Evolutionary conservation across 2,888 invertebrate genomes (phyloP).

Genomic region (Ligdia adustata): DNA sequence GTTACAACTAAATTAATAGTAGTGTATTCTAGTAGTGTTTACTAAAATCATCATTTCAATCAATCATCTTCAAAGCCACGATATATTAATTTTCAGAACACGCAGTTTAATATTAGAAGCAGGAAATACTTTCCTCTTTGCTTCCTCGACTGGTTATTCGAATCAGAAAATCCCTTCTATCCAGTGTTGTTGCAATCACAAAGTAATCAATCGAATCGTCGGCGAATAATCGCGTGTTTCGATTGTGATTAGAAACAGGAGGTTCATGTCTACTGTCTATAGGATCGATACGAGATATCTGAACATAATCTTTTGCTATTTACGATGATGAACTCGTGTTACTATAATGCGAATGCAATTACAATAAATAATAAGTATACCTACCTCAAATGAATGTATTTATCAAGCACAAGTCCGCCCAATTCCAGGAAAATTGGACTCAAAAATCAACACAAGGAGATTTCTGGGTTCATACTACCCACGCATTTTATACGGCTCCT

Average conservation of each 20-base stretch:
- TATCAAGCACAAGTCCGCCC: no score
- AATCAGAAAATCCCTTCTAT: conserved; percentile 1
- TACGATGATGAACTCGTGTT: no score
- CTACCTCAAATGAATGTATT: no score
- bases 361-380: no score
- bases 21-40: no score
- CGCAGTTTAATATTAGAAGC: neutral
- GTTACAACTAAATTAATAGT: no score
- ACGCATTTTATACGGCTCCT: no score
- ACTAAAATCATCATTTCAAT: neutral
- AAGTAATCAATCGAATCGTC: conserved; percentile 11
- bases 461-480: no score
- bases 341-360: no score
- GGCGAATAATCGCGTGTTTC: conserved; percentile 12
- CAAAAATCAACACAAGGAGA: no score
- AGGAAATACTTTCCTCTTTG: neutral
- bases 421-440: no score
- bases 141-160: conserved; percentile 1
- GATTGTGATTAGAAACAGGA: conserved; percentile 1
- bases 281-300: neutral
- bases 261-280: neutral
- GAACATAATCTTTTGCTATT: no score
- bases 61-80: neutral
- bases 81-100: neutral
- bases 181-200: conserved; percentile 7